Evolutionary conservation across 2,888 invertebrate species (phyloP).

Genomic region (Philhelius pedissequus): DNA sequence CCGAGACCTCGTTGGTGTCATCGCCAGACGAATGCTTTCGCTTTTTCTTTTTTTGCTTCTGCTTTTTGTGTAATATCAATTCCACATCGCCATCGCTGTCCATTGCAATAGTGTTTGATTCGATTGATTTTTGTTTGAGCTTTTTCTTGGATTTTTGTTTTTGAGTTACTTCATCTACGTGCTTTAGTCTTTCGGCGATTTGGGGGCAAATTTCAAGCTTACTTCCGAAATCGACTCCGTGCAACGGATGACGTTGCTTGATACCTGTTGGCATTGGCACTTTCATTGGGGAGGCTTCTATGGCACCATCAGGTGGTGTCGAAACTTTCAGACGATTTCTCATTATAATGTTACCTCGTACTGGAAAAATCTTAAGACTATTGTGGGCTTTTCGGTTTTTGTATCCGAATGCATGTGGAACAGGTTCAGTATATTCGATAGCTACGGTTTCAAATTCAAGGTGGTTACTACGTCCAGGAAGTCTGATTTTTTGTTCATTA

Average conservation of each 20-base stretch:
- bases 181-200: conserved; percentile 67
- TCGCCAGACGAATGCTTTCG: conserved; percentile 52
- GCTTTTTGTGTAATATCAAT: conserved; percentile 53
- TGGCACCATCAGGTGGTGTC: conserved; percentile 47
- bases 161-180: conserved; percentile 56
- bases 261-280: conserved; percentile 70
- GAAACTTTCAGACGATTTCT: conserved; percentile 69
- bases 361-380: conserved; percentile 69
- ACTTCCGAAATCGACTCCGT: conserved; percentile 70
- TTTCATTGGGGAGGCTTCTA: conserved; percentile 23
- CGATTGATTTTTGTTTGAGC: conserved; percentile 16
- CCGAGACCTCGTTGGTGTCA: background rate
- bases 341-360: conserved; percentile 71
- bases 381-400: conserved; percentile 69
- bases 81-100: conserved; percentile 64
- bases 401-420: conserved; percentile 69
- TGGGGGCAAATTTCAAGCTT: conserved; percentile 63
- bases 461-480: conserved; percentile 71
- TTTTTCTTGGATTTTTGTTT: conserved; percentile 10
- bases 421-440: conserved; percentile 62
- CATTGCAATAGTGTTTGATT: conserved; percentile 17
- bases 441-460: conserved; percentile 70
- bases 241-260: conserved; percentile 72
- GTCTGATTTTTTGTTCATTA: conserved; percentile 70
- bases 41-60: conserved; percentile 63